Conservation (phyloP, 2,888 invertebrate genomes). For the Protophormia terraenovae region DNA sequence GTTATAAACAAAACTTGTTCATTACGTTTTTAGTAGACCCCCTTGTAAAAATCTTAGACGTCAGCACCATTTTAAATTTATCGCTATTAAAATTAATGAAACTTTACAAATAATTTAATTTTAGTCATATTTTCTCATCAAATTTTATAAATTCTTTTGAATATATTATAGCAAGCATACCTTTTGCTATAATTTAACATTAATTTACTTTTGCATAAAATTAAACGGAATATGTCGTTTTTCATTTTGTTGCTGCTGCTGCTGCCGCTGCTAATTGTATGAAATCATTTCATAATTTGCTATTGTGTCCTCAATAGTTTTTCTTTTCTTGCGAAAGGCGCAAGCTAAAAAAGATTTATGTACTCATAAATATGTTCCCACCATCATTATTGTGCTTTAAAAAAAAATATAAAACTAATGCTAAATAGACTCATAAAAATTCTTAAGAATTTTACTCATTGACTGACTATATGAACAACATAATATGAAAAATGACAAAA, state of each 20-base stretch:
- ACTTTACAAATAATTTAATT: too few species aligned
- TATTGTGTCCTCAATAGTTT: slow-evolving; percentile 31
- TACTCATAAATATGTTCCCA: background rate
- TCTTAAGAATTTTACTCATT: slow-evolving; percentile 13
- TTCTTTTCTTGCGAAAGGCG: background rate
- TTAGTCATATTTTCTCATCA: too few species aligned
- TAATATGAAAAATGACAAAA: background rate
- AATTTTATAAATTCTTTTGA: too few species aligned
- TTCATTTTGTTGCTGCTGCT: background rate
- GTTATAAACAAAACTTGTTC: too few species aligned
- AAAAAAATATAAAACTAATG: slow-evolving; percentile 11
- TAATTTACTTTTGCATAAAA: background rate
- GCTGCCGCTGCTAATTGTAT: too few species aligned
- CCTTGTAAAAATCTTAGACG: too few species aligned
- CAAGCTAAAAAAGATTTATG: slow-evolving; percentile 7
- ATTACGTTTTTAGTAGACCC: too few species aligned
- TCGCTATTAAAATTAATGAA: too few species aligned
- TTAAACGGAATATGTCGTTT: background rate
- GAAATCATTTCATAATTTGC: slow-evolving; percentile 34
- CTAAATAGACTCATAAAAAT: slow-evolving; percentile 15
- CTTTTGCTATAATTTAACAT: too few species aligned
- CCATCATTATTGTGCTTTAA: slow-evolving; percentile 2
- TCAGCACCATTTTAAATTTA: too few species aligned
- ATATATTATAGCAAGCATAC: too few species aligned
- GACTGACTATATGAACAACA: background rate